phyloP scores from a whole-genome alignment of 1,140 invertebrate genomes.

The Diploscapter pachys region DNA sequence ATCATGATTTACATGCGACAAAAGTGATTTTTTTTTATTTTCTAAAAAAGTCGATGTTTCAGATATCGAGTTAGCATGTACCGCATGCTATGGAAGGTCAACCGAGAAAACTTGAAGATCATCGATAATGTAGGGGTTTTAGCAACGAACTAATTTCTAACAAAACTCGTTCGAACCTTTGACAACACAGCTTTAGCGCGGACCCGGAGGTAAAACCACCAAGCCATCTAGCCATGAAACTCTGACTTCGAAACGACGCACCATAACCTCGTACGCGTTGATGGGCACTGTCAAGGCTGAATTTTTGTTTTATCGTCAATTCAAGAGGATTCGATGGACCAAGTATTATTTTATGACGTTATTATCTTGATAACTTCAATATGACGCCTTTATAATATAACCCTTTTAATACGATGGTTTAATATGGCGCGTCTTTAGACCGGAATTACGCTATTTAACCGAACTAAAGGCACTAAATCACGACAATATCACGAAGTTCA shows the following conservation, averaged over 20 bases:
- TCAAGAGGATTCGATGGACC: constrained; percentile 39
- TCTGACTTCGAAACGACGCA: constrained; percentile 35
- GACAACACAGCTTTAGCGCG: background rate
- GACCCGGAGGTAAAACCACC: constrained; percentile 8
- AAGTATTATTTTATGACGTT: constrained; percentile 22
- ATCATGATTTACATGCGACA: too few relatives aligned
- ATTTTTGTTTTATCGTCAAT: constrained; percentile 47
- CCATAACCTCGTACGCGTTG: constrained; percentile 45
- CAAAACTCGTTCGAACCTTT: background rate
- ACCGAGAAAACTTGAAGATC: constrained; percentile 17
- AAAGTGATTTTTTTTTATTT: too few relatives aligned
- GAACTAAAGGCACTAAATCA: constrained; percentile 46
- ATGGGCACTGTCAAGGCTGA: constrained; percentile 49
- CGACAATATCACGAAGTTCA: constrained; percentile 48
- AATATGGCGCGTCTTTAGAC: constrained; percentile 1
- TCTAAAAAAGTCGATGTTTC: too few relatives aligned
- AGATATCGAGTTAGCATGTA: background rate
- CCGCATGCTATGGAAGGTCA: constrained; percentile 24
- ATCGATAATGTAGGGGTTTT: constrained; percentile 14
- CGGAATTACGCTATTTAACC: constrained; percentile 45
- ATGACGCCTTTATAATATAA: too few relatives aligned
- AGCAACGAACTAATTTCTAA: background rate
- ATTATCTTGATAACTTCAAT: too few relatives aligned
- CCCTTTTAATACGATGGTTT: too few relatives aligned
- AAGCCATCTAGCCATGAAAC: constrained; percentile 22